Conservation (phyloP, 2,113 vertebrate species). For the Sinocyclocheilus anophthalmus region DNA sequence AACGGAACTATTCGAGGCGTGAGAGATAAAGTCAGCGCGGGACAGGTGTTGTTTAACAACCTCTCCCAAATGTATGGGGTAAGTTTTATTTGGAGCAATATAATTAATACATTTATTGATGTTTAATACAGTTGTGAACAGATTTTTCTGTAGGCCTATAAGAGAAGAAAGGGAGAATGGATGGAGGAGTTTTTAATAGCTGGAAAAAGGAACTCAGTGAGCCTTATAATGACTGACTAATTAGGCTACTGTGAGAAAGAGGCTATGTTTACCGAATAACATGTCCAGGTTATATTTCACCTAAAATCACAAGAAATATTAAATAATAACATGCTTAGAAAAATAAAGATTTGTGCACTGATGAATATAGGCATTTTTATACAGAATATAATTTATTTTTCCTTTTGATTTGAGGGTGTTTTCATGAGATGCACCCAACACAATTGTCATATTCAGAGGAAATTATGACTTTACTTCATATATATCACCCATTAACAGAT, state of each 20-base stretch:
- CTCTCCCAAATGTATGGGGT: slow-evolving; percentile 90
- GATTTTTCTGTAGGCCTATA: too few species aligned
- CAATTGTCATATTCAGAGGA: background rate
- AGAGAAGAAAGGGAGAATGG: background rate
- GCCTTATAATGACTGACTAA: background rate
- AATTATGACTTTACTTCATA: background rate
- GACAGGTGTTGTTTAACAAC: slow-evolving; percentile 96
- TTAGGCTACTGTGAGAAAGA: background rate
- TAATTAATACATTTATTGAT: background rate
- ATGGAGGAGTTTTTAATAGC: background rate
- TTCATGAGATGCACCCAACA: background rate
- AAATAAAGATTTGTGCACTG: too few species aligned
- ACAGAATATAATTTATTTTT: background rate
- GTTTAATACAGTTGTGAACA: background rate
- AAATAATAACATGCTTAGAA: background rate
- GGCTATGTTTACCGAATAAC: background rate
- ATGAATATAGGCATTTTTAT: background rate
- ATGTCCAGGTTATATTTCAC: background rate
- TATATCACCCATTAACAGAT: too few species aligned
- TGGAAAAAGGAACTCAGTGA: background rate
- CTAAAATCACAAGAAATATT: background rate
- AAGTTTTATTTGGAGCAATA: slow-evolving; percentile 62
- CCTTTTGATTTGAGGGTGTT: background rate
- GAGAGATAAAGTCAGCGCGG: slow-evolving; percentile 97
- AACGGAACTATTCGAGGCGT: slow-evolving; percentile 96